Evolutionary conservation across 2,888 invertebrate genomes (phyloP), one percentile per base, ranked within the genome.

Genomic region (Rhyacophila evoluta): DNA sequence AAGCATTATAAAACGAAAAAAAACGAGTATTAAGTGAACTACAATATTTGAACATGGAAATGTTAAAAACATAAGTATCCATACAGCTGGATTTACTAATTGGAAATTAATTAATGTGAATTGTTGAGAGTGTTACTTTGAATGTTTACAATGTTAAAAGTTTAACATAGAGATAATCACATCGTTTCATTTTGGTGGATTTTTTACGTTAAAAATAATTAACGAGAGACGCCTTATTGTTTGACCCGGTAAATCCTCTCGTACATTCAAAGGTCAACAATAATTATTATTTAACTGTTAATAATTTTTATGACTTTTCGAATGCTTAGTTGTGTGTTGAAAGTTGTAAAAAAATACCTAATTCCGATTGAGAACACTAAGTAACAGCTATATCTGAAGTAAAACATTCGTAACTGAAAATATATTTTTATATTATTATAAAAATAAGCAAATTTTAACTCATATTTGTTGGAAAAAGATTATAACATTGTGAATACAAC

Each of bases 201-300:
- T 55, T 41, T 55, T 55, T 25, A 55, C 55, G 12, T 29, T 70
- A 70, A 70, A 29, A 70, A 70, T 70, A 27, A 70, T 70, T 27
- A 70, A 70, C 8, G 8, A 15, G 36, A 70, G 36, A 70, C 29
- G 70, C 36, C 33, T 36, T 33, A 28, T 29, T 70, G 28, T 11
- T 70, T 70, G 29, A 70, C 29, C 70, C 12, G 0, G 6, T 70
- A 27, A 28, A 15, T 27, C 36, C 28, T 12, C n/a, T 27, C 28
- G 2, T 36, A 29, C 36, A 2, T 28, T 28, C 10, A 70, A 70
- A 70, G 70, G 70, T 70, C 29, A 70, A 70, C 29, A 27, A 70
- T 70, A 70, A 55, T 55, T 55, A 55, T 55, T 55, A 55, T 55
- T 55, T 55, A 55, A 55, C 55, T 70, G 36, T 70, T 29, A 70